Percentiles rank a stretch among this genome's conserved stretches.
These are phyloP conservation scores for Eonycteris spelaea DNA, from an alignment of 2,113 vertebrate genomes.

Conservation along the genomic window DNA sequence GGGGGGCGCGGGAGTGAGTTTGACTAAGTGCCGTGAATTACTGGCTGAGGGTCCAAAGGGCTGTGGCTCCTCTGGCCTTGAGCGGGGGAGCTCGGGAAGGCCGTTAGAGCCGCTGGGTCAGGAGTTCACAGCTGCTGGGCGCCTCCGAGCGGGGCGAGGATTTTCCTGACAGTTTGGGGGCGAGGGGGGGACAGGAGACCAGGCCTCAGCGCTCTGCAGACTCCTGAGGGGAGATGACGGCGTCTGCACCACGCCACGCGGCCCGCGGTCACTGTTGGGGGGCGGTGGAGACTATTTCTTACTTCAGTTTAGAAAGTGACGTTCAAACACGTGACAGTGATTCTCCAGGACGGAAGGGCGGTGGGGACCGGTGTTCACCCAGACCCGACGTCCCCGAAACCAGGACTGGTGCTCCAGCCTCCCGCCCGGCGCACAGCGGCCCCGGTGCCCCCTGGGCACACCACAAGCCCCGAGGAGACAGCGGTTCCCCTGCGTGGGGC, in stretches of 20 bases:
- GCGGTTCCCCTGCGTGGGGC: too few relatives aligned
- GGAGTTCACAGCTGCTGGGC: slow-evolving; percentile 77
- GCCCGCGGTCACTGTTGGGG: too few relatives aligned
- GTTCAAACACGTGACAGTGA: too few relatives aligned
- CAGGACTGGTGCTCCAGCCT: too few relatives aligned
- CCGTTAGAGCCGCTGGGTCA: slow-evolving; percentile 81
- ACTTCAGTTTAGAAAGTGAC: too few relatives aligned
- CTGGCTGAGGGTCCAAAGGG: slow-evolving; percentile 68
- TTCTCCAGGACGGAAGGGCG: too few relatives aligned
- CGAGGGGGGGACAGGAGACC: not conserved
- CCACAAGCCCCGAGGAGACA: too few relatives aligned
- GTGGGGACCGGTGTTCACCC: too few relatives aligned
- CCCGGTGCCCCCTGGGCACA: too few relatives aligned
- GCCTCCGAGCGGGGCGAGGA: slow-evolving; percentile 65
- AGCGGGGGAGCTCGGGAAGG: slow-evolving; percentile 78
- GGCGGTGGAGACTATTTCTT: too few relatives aligned
- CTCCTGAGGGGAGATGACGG: not conserved
- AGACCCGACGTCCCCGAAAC: too few relatives aligned
- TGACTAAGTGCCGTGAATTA: slow-evolving; percentile 81
- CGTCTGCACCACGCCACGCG: not conserved
- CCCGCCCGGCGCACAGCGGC: too few relatives aligned
- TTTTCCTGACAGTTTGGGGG: not conserved
- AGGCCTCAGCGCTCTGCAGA: not conserved
- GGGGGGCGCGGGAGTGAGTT: not conserved
- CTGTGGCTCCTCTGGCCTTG: slow-evolving; percentile 80